A percentile compares a stretch with the other conserved stretches of the same genome.
Conservation (phyloP, 2,113 vertebrate species). For the Caranx ignobilis region DNA sequence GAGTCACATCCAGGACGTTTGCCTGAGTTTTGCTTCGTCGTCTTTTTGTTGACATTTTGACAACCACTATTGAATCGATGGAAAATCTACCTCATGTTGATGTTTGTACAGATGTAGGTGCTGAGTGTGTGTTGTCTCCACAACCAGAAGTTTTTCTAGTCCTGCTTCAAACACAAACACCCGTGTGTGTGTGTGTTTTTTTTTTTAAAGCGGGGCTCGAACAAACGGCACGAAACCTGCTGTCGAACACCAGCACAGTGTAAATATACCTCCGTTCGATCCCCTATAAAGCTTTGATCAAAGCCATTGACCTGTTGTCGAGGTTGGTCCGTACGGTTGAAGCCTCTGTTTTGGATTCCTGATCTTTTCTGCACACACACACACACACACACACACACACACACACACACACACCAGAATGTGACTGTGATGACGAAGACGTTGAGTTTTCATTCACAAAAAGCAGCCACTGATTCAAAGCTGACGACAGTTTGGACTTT, state of each 20-base stretch:
- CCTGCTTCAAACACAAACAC: constrained; percentile 32
- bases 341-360: constrained; percentile 45
- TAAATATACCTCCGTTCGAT: constrained; percentile 67
- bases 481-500: constrained; percentile 1
- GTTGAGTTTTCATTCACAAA: constrained; percentile 24
- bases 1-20: constrained; percentile 43
- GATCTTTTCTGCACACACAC: constrained; percentile 16
- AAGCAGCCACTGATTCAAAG: background rate
- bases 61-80: constrained; percentile 81
- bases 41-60: constrained; percentile 78
- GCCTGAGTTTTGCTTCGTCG: constrained; percentile 62
- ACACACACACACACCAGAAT: constrained; percentile 23
- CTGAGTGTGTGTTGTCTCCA: constrained; percentile 67
- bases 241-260: constrained; percentile 71
- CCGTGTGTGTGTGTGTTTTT: constrained; percentile 25
- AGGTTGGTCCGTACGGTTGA: constrained; percentile 1
- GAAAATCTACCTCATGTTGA: constrained; percentile 92
- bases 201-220: constrained; percentile 39
- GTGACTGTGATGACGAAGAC: constrained; percentile 25
- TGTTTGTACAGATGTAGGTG: constrained; percentile 65
- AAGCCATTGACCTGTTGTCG: constrained; percentile 42
- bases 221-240: constrained; percentile 65
- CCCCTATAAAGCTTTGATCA: constrained; percentile 48
- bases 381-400: no score
- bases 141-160: constrained; percentile 48